Conservation (phyloP, 1,140 invertebrate genomes). For the Plectrocnemia conspersa region DNA sequence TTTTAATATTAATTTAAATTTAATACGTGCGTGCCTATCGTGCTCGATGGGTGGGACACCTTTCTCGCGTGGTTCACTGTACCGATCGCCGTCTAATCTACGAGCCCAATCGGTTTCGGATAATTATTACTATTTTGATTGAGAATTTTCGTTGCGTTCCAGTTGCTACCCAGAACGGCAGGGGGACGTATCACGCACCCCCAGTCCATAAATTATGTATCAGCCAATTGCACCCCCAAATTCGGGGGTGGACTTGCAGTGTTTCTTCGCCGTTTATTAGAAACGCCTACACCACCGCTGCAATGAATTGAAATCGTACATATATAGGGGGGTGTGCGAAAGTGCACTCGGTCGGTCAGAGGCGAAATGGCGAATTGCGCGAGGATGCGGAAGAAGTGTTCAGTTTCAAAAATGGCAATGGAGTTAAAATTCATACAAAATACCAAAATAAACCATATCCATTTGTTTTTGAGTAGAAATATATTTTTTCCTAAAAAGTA, state of each 20-base stretch:
- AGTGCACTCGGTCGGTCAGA: slow-evolving; percentile 18
- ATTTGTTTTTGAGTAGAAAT: too few species aligned
- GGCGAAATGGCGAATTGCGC: not conserved
- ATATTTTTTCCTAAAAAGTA: too few species aligned
- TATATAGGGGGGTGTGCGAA: slow-evolving; percentile 11
- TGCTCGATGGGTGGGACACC: too few species aligned
- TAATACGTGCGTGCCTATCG: too few species aligned
- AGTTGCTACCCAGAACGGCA: not conserved
- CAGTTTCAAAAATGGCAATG: slow-evolving; percentile 3
- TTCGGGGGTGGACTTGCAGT: slow-evolving; percentile 13
- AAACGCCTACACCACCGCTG: slow-evolving; percentile 30
- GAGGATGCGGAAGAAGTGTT: not conserved
- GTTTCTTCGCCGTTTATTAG: slow-evolving; percentile 31
- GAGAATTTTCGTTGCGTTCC: slow-evolving; percentile 34
- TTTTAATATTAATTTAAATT: too few species aligned
- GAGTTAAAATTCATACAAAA: too few species aligned
- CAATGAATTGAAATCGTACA: slow-evolving; percentile 29
- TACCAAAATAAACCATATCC: too few species aligned
- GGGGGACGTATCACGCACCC: slow-evolving; percentile 24
- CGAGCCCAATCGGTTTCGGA: slow-evolving; percentile 32
- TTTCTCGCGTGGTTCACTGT: too few species aligned
- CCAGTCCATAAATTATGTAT: slow-evolving; percentile 33
- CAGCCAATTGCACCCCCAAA: slow-evolving; percentile 25
- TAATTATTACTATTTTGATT: slow-evolving; percentile 37
- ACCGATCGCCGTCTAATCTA: slow-evolving; percentile 23